phyloP scores from a whole-genome alignment of 2,113 vertebrate genomes.

The Lates calcarifer region DNA sequence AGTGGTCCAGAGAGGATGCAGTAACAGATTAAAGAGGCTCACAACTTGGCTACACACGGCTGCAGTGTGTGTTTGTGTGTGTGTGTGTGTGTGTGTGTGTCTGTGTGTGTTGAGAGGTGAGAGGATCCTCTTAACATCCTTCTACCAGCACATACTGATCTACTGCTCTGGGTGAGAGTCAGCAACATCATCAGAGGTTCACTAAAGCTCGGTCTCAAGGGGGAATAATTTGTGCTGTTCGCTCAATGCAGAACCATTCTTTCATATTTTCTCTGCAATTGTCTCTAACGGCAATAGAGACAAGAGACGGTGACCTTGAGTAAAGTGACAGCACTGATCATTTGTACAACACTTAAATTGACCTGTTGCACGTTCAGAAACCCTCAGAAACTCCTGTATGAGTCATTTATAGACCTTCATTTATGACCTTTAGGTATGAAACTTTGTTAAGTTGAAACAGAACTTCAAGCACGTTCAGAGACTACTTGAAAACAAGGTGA shows the following conservation, averaged over 20 bases:
- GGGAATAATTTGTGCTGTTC: neutral
- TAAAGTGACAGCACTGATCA: neutral
- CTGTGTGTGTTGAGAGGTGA: conserved; percentile 31
- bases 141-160: conserved; percentile 36
- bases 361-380: neutral
- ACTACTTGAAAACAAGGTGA: neutral
- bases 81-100: conserved; percentile 16
- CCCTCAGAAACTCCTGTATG: neutral
- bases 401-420: neutral
- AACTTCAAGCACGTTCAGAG: too few relatives aligned
- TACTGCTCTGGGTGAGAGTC: conserved; percentile 30
- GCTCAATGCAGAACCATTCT: neutral
- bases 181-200: conserved; percentile 29
- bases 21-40: conserved; percentile 68
- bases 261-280: conserved; percentile 2
- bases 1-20: conserved; percentile 59
- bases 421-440: neutral
- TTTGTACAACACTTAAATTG: neutral
- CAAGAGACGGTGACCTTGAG: neutral
- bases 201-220: conserved; percentile 2
- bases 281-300: neutral
- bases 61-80: neutral
- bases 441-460: too few relatives aligned
- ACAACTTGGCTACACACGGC: conserved; percentile 33
- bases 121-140: conserved; percentile 60